Base-by-base conservation (phyloP, 2,113 vertebrate species). In the Epinephelus fuscoguttatus region DNA sequence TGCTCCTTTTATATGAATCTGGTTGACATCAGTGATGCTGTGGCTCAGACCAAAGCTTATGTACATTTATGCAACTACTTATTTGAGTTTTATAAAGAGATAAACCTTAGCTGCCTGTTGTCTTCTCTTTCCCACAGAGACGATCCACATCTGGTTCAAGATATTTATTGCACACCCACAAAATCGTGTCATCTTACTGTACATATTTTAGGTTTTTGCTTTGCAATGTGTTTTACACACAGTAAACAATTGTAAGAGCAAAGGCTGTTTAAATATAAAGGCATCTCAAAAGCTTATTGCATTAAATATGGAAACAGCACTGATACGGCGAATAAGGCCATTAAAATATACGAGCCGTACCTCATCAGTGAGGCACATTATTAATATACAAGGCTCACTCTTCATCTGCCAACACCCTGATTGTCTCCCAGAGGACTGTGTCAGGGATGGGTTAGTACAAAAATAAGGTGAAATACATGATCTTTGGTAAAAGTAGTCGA, bases 81-180 rank as follows among this genome's bases (percentile, higher is more conserved):
- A 70, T 72, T 70, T 83, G 75, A 87, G 60, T 90, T 92, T 91
- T 88, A 90, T 92, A 92, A 91, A 94, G 70, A 90, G 21, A 84
- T 59, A 0, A 91, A 66, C 59, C n/a, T 55, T 0, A 49, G 4
- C 15, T 66, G 56, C 69, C 55, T 42, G 18, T 52, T 42, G 33
- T 74, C 21, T 60, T 82, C 13, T 82, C 4, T 77, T 80, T 42
- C 17, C 47, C 27, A 63, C 7, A 69, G n/a, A 87, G 21, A 82
- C 42, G 2, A 55, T 37, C 1, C 49, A 68, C 42, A 64, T 11
- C 2, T 70, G 23, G n/a, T 83, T 70, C 83, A 17, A 62, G 25
- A 53, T 70, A 62, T 91, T 92, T 93, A 92, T 91, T 93, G 77
- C 87, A 88, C 87, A 68, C 78, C 75, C 72, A 80, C 74, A 81